Conservation (phyloP, 2,888 invertebrate genomes). For the Pherbina coryleti region DNA sequence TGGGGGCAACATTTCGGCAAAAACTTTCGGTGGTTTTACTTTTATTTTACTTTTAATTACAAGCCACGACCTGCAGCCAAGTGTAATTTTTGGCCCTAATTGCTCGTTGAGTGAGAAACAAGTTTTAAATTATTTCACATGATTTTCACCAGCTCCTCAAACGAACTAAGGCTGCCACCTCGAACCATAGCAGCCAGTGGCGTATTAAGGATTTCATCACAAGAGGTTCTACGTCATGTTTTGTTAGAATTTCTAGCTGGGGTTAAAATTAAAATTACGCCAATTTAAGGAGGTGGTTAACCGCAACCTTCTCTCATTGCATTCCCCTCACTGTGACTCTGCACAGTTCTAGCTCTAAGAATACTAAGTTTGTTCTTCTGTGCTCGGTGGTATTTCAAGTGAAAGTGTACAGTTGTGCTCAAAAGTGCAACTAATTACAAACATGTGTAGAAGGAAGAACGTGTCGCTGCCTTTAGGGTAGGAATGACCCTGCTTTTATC, state of each 20-base stretch:
- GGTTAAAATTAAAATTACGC: too few species aligned
- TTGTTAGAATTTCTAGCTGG: background rate
- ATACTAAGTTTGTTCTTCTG: background rate
- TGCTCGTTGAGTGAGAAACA: conserved; percentile 30
- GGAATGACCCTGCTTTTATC: background rate
- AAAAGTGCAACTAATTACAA: conserved; percentile 21
- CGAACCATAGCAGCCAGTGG: background rate
- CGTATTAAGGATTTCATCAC: background rate
- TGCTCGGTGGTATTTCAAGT: background rate
- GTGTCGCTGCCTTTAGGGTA: background rate
- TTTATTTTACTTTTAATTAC: conserved; percentile 29
- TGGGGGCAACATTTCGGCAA: background rate
- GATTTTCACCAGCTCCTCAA: background rate
- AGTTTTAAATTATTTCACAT: conserved; percentile 28
- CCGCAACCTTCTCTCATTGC: background rate
- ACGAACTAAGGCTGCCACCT: background rate
- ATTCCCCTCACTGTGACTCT: background rate
- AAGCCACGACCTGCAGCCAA: conserved; percentile 25
- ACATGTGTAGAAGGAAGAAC: background rate
- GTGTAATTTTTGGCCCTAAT: conserved; percentile 28
- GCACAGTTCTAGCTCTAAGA: background rate
- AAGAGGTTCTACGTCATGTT: background rate
- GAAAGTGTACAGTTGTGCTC: conserved; percentile 23
- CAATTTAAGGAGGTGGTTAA: too few species aligned
- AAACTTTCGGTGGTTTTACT: background rate